Base-by-base conservation (phyloP, 1,140 invertebrate genomes). In the Euwallacea fornicatus region DNA sequence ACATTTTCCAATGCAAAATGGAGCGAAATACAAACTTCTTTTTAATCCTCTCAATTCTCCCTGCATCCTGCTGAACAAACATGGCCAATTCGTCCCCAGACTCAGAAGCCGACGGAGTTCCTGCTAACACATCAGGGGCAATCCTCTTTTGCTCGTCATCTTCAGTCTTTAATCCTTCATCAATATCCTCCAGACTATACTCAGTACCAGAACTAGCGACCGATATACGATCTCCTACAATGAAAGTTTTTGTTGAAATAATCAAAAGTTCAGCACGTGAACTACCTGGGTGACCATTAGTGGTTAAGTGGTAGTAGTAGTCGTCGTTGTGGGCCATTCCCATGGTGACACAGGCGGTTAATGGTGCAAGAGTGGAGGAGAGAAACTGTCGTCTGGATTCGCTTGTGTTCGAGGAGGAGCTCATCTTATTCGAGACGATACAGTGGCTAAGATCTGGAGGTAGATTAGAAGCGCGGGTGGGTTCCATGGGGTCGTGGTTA, bases 51-150 rank as follows among this genome's bases (percentile, higher is more conserved):
- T 95, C 93, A 0, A 91, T 93, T 41, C 93, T 82, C 9, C 89
- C 87, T 0, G 90, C 90, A 73, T 93, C 91, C 58, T 93, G 92
- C 72, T 94, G 89, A 0, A 94, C 93, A 77, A 96, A 95, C 16
- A 90, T 88, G 0, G 90, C 88, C 41, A 96, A 81, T 63, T 94
- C 92, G 74, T 96, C 93, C 53, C 88, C 76, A 47, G 80, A 81
- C 71, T 80, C 79, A 0, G 78, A 78, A 41, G 79, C 79, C 0
- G 78, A 80, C 66, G 87, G 86, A 0, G 91, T 93, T 0, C 91
- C 91, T 46, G 88, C 90, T 9, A 93, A 87, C 7, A 93, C 89
- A 77, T 93, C 92, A 0, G 91, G 91, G 0, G 88, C 86, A 53
- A 85, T 82, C 15, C 82, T 83, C 69, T 83, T 84, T 6, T 76